Base-by-base conservation (phyloP, 2,113 vertebrate genomes). In the Nesogale talazaci region DNA sequence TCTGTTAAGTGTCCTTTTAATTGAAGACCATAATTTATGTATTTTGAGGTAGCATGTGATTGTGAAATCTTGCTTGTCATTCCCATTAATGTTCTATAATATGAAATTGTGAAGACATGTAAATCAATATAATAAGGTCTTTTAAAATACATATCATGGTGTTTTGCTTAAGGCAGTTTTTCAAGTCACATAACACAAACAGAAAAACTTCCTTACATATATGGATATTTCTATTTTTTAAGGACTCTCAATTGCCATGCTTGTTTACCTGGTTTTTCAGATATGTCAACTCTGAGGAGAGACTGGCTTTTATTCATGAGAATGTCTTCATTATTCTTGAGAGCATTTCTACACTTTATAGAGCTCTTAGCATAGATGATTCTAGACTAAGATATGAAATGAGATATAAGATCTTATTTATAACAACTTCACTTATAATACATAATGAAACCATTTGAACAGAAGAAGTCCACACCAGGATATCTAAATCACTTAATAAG, bases 401-500 rank as follows among this genome's bases (percentile, higher is more conserved):
- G 17, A 79, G 74, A 36, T 7, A 1, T 63, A 25, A 70, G 38
- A 69, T 86, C 8, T 77, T 72, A 81, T 46, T 70, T 86, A 15
- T 93, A 86, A 40, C 10, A 25, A 56, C 6, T 82, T 93, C 29
- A 77, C 65, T 90, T 89, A 80, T 82, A 93, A 42, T 52, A 76
- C 83, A 56, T 42, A 78, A 93, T 83, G 86, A 82, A 93, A 31
- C 38, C 82, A 25, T 63, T 93, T 79, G 34, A 52, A 61, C 34
- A 83, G 92, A 92, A 91, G 65, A 80, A 69, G 81, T 86, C 20
- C 36, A 63, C 34, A 38, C 56, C 36, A 84, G 69, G 11, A 52
- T 91, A 34, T 93, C 78, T 89, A 95, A 94, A 42, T 92, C 81
- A 84, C 29, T 1, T 86, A 94, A 93, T 75, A 85, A 92, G 56